Base-by-base conservation (phyloP, 2,797 vertebrate species). In the Sebastes cheni region DNA sequence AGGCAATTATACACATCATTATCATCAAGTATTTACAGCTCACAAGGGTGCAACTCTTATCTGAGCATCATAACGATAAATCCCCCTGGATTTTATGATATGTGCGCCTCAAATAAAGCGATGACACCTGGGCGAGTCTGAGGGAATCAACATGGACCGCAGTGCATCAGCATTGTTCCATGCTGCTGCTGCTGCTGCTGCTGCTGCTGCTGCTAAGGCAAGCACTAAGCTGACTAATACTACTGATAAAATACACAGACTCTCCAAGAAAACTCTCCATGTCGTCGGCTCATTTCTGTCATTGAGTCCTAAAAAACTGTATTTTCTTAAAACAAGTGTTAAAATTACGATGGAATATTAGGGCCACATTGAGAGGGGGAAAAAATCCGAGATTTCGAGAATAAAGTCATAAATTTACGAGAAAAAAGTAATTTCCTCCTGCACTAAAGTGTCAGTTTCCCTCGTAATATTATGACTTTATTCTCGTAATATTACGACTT, bases 1-100 rank as follows among this genome's bases (percentile, higher is more conserved):
- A 71, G 23, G 20, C 46, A 69, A 74, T 75, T 70, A 61, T 79
- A 75, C 74, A 81, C 69, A 72, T 39, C 73, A 72, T 39, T 23
- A 70, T 6, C 18, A 22, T 69, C 9, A 72, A 62, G 50, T 88
- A 86, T 90, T 82, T 91, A 91, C 91, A 93, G 73, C 84, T 83
- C 66, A 55, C 58, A 61, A 29, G 42, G 56, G 29, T 6, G 23
- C 10, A 22, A 7, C 16, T 54, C 30, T 50, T 75, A 23, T 64
- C 54, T 72, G 6, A 58, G 55, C n/a, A 64, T 64, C 30, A 39
- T 8, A 65, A 16, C 52, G 65, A 70, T 5, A 46, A 55, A 54
- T 13, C 39, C 39, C 36, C 42, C 18, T 0, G 11, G 30, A 27
- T 27, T 34, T 58, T 25, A 30, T 66, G n/a, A 55, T 3, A 13